Evolutionary conservation across 2,888 invertebrate genomes (phyloP).

Genomic region (Pristionchus japonicus): DNA sequence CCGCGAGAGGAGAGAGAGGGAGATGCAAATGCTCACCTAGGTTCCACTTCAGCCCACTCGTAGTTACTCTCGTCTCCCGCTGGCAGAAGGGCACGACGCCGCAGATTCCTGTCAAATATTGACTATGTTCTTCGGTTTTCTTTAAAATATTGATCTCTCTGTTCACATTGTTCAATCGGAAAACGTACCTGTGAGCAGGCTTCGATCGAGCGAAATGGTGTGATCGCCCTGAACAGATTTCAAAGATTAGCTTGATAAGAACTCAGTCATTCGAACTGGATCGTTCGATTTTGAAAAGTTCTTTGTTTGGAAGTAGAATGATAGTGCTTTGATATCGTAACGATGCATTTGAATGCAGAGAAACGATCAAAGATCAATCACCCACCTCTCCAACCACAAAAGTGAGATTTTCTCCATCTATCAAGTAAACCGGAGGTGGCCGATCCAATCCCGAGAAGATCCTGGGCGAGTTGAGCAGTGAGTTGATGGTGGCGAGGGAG

Average conservation of each 20-base stretch:
- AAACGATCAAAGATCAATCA: neutral
- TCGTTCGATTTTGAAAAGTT: no score
- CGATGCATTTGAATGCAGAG: no score
- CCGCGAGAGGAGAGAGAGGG: no score
- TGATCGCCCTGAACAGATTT: neutral
- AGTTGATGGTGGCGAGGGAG: slow-evolving; percentile 64
- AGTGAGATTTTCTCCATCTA: slow-evolving; percentile 52
- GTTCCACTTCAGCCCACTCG: slow-evolving; percentile 68
- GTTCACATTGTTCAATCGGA: no score
- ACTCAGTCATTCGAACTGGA: no score
- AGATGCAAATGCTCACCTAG: slow-evolving; percentile 55
- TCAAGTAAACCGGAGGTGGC: slow-evolving; percentile 26
- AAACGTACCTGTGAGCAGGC: neutral
- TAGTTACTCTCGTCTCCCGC: slow-evolving; percentile 60
- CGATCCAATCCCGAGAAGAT: neutral
- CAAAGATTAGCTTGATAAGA: no score
- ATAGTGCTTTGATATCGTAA: no score
- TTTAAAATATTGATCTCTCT: no score
- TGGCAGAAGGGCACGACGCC: slow-evolving; percentile 61
- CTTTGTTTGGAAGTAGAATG: no score
- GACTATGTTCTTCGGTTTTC: neutral
- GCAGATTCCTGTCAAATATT: neutral
- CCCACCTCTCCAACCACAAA: slow-evolving; percentile 49
- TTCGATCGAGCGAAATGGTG: neutral
- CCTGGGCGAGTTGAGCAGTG: slow-evolving; percentile 49